A percentile compares a stretch with the other conserved stretches of the same genome.
These are phyloP conservation scores for Cyanoramphus novaezelandiae DNA, from an alignment of 2,113 vertebrate genomes.

Conservation along the genomic window DNA sequence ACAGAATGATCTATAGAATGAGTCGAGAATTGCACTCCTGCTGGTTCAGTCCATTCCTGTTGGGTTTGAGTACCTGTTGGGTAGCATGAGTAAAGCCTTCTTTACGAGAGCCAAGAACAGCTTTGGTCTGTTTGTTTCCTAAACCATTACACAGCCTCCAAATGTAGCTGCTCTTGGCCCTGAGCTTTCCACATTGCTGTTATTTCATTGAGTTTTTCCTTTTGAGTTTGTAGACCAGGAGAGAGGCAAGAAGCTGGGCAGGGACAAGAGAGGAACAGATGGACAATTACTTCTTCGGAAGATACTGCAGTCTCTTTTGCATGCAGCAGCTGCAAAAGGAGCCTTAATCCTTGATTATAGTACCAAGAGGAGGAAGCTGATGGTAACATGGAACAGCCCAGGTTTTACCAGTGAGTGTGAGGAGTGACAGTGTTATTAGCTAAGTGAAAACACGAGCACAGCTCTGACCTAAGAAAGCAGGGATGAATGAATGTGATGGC, in stretches of 20 bases:
- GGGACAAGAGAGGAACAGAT: slow-evolving; percentile 58
- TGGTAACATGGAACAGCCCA: not conserved
- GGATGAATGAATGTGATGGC: not conserved
- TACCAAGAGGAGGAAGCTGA: not conserved
- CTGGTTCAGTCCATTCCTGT: not conserved
- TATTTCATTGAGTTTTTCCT: not conserved
- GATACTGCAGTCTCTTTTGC: not conserved
- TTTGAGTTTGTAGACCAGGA: not conserved
- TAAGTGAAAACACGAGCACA: not conserved
- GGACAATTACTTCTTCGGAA: slow-evolving; percentile 65
- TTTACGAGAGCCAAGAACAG: not conserved
- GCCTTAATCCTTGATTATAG: not conserved
- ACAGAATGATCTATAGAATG: not conserved
- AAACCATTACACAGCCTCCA: not conserved
- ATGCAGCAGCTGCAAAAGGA: slow-evolving; percentile 69
- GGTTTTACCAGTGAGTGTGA: not conserved
- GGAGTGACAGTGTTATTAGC: not conserved
- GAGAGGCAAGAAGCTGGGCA: not conserved
- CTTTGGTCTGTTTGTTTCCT: not conserved
- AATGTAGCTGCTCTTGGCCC: not conserved
- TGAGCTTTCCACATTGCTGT: not conserved
- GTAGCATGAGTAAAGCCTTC: not conserved
- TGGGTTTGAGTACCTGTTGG: not conserved
- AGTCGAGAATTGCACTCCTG: not conserved
- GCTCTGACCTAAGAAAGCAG: not conserved